A percentile compares a stretch with the other conserved stretches of the same genome.
Evolutionary conservation across 2,888 invertebrate genomes (phyloP).

Genomic region (Drosophila koepferae): DNA sequence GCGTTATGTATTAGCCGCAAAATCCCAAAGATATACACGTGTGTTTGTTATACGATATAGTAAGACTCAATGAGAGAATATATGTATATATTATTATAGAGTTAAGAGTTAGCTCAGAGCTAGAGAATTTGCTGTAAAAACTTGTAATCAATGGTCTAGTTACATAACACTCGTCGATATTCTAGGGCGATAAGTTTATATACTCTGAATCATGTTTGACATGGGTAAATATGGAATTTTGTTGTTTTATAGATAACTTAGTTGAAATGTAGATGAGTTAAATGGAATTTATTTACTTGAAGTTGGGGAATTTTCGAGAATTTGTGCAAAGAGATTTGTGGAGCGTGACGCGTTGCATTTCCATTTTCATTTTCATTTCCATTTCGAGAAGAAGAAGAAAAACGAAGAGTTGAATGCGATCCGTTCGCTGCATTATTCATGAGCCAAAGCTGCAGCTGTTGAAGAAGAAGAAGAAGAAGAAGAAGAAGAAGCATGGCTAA

Average conservation of each 20-base stretch:
- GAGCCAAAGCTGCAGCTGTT: neutral
- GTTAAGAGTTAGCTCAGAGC: neutral
- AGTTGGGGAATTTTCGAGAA: constrained; percentile 18
- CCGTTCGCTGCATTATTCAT: constrained; percentile 20
- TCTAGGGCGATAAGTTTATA: neutral
- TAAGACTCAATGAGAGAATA: neutral
- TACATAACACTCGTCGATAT: neutral
- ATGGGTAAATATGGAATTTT: neutral
- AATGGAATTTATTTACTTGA: neutral
- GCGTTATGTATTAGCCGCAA: neutral
- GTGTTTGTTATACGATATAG: neutral
- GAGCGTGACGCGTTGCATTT: constrained; percentile 7
- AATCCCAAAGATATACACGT: neutral
- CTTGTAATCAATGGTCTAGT: neutral
- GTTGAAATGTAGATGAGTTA: neutral
- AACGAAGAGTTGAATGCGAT: constrained; percentile 5
- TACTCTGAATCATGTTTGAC: neutral
- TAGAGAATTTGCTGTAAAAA: neutral
- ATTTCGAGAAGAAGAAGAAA: neutral
- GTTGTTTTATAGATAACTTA: neutral
- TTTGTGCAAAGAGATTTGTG: constrained; percentile 12
- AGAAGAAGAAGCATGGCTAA: neutral
- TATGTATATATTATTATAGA: neutral
- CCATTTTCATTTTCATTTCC: constrained; percentile 7
- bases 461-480: neutral